Evolutionary conservation across 2,113 vertebrate genomes (phyloP).

Genomic region (Lycocorax pyrrhopterus): DNA sequence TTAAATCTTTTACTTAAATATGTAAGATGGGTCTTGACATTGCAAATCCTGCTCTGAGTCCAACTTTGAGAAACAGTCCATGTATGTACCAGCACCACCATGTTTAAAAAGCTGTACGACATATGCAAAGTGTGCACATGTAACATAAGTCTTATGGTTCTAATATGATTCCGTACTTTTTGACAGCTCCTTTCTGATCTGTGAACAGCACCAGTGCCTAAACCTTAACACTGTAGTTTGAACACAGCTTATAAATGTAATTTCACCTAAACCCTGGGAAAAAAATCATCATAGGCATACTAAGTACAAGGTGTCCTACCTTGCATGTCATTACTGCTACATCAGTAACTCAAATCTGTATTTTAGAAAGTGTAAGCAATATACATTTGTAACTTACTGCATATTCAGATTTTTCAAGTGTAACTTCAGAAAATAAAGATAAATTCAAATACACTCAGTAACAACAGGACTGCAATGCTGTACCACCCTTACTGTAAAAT

Average conservation of each 20-base stretch:
- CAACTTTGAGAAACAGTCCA: not conserved
- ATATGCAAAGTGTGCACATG: not conserved
- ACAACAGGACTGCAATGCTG: not conserved
- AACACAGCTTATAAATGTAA: not conserved
- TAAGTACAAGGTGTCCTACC: not conserved
- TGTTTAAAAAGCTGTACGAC: not conserved
- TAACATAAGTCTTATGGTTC: not conserved
- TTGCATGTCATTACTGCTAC: not conserved
- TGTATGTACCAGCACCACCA: not conserved
- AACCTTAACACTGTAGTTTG: not conserved
- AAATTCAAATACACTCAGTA: not conserved
- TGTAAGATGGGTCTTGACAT: not conserved
- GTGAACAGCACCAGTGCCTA: not conserved
- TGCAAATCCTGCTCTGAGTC: not conserved
- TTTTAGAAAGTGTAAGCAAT: not conserved
- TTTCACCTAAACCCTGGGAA: not conserved
- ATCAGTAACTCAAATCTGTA: not conserved
- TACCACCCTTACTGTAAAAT: not conserved
- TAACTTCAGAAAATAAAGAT: not conserved
- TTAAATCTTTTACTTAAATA: not conserved
- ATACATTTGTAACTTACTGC: not conserved
- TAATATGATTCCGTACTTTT: not conserved
- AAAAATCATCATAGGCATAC: not conserved
- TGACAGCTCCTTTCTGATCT: not conserved
- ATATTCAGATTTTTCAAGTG: not conserved